Percentiles rank a stretch among this genome's conserved stretches.
These are phyloP conservation scores for Tetraodon nigroviridis DNA, from an alignment of 2,113 vertebrate genomes.

Conservation along the genomic window DNA sequence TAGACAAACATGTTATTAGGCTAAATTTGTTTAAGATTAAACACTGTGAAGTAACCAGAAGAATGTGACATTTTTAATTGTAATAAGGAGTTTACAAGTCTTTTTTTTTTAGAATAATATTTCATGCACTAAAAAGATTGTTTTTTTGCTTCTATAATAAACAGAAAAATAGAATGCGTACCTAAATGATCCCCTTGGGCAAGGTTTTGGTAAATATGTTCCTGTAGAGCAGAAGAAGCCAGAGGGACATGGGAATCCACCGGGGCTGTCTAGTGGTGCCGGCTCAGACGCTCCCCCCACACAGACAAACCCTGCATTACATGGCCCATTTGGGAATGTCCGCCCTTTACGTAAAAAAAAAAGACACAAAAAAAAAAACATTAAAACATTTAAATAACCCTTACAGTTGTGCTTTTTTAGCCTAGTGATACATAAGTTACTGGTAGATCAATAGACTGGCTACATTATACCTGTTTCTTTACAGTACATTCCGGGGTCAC, in stretches of 20 bases:
- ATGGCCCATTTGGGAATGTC: conserved; percentile 77
- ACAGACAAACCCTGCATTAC: conserved; percentile 84
- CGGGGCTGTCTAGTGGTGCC: conserved; percentile 74
- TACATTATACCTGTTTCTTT: conserved; percentile 63
- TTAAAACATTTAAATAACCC: conserved; percentile 10
- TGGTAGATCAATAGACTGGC: not conserved
- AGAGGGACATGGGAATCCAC: conserved; percentile 65
- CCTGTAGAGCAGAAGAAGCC: conserved; percentile 66
- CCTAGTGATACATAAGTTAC: not conserved
- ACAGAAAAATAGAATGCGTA: conserved; percentile 14
- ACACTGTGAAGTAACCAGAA: no score
- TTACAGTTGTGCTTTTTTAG: not conserved
- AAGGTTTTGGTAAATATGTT: conserved; percentile 61
- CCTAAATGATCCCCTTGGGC: conserved; percentile 78
- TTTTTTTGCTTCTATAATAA: not conserved
- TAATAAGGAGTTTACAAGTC: no score
- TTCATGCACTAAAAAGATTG: not conserved
- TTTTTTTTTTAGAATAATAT: no score
- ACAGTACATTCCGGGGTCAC: conserved; percentile 75
- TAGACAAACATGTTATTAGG: not conserved
- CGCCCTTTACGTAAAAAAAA: conserved; percentile 52
- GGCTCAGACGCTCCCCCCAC: conserved; percentile 75
- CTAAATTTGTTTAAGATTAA: not conserved
- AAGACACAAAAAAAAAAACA: conserved; percentile 5
- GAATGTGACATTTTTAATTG: no score